Base-by-base conservation (phyloP, 2,888 invertebrate genomes). In the Epinotia bilunana region DNA sequence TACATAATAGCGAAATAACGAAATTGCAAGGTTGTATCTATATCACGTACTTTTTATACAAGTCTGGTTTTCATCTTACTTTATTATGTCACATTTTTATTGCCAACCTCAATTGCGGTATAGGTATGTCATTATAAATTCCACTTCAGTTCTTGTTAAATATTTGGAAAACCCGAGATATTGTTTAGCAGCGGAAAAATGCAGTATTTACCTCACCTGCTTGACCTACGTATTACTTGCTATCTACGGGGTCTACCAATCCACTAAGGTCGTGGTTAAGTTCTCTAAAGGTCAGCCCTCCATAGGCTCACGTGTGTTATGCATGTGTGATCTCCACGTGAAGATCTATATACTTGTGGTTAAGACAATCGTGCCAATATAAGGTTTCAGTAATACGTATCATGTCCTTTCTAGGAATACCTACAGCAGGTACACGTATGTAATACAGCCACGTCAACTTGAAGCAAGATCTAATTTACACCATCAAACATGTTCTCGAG, bases 311-410 rank as follows among this genome's bases (percentile, higher is more conserved):
- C 70, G 64, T 74, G 69, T 39, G 53, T 43, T 70, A 63, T 61
- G 58, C 74, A 69, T 69, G 62, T 58, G 69, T 63, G 63, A 64
- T 70, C 63, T 39, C 64, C 74, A 74, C 74, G 74, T 70, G 74
- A 64, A 71, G 74, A 71, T 71, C 64, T 58, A 46, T 1, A 12
- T 64, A 18, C 46, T 60, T 65, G 60, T 39, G 70, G 74, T 12
- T 60, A 53, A 70, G 63, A 74, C 58, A 49, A 70, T 33, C 69
- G 64, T 39, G 58, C 16, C 20, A 28, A 49, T 74, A 70, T 74
- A 74, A 65, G 74, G 74, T 71, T 74, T 74, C 74, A 65, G 43
- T 20, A 49, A 1, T 55, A 60, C 23, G 49, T 74, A 53, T 55
- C 60, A 43, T 60, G 58, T 28, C n/a, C 43, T n/a, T 53, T 49